Base-by-base conservation (phyloP, 2,888 invertebrate species). In the Volucella inanis region DNA sequence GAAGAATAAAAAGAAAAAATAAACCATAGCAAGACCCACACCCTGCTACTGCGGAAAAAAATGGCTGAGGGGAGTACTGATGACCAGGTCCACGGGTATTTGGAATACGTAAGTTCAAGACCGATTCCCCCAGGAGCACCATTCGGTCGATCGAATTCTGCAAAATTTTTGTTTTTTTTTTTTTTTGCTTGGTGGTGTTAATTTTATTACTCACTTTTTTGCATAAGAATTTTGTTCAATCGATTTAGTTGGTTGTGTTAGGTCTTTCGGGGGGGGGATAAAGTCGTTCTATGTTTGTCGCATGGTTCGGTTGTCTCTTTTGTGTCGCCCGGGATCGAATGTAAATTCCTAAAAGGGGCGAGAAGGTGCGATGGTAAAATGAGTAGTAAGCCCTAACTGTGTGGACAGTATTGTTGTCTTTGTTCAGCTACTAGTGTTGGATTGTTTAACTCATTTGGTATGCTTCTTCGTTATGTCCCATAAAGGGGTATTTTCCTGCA, bases 181-280 rank as follows among this genome's bases (percentile, higher is more conserved):
- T 18, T 39, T 61, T 79, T 67, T 75, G 2, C 1, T 61, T 45
- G 76, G 65, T 18, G 50, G 43, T 76, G 61, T 65, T 76, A 72
- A 85, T 80, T 68, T 74, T 79, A 81, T 80, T 85, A 85, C 81
- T 85, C 81, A 77, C 55, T 80, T 83, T 85, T 85, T 81, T 85
- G 85, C 85, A 81, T 81, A 85, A 81, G 85, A 84, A 84, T 84
- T 76, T 85, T 72, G 49, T 61, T 68, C 72, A 80, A 85, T 85
- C 85, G 85, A 85, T 85, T 85, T 80, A 62, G 67, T 85, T 49
- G 72, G 76, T 67, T 47, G 55, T 50, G 50, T 55, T 39, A 39
- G 38, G n/a, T n/a, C n/a, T n/a, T n/a, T n/a, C n/a, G n/a, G n/a
- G 1, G 18, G 18, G 31, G 8, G 14, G 14, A 54, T 76, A 76